phyloP scores from a whole-genome alignment of 2,113 vertebrate species.

The Odontesthes bonariensis region DNA sequence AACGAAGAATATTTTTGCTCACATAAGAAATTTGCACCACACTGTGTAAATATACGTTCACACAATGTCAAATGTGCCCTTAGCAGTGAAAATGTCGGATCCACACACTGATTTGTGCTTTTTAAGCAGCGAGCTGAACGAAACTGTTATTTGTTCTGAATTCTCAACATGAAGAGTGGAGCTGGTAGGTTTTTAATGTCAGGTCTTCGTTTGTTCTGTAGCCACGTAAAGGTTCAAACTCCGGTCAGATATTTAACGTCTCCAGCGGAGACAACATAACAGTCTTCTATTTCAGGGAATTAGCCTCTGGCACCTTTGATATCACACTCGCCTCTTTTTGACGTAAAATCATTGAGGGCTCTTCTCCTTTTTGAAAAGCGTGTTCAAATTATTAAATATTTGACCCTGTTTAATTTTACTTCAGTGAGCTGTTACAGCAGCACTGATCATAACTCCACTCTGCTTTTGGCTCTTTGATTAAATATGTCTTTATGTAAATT shows the following conservation, averaged over 20 bases:
- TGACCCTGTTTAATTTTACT: slow-evolving; percentile 43
- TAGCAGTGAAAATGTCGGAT: slow-evolving; percentile 2
- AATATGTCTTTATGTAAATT: slow-evolving; percentile 63
- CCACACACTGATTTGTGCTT: neutral
- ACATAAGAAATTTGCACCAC: slow-evolving; percentile 3
- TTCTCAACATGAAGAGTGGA: neutral
- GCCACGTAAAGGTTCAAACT: slow-evolving; percentile 14
- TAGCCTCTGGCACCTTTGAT: slow-evolving; percentile 5
- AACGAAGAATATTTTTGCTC: slow-evolving; percentile 34
- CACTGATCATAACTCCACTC: slow-evolving; percentile 36
- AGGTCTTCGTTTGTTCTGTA: neutral
- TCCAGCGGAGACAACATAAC: slow-evolving; percentile 35
- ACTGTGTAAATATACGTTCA: neutral
- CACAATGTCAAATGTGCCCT: neutral
- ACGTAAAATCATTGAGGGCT: slow-evolving; percentile 28
- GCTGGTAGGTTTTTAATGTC: neutral
- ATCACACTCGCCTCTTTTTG: slow-evolving; percentile 8
- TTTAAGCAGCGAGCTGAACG: neutral
- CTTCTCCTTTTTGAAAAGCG: slow-evolving; percentile 10
- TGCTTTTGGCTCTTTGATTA: slow-evolving; percentile 42
- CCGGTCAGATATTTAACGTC: slow-evolving; percentile 13
- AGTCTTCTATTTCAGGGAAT: slow-evolving; percentile 16
- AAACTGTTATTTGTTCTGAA: neutral
- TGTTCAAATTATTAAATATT: slow-evolving; percentile 46
- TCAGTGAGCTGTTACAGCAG: slow-evolving; percentile 10